Conservation (phyloP, 2,797 vertebrate species). For the Gymnopithys bicolor region DNA sequence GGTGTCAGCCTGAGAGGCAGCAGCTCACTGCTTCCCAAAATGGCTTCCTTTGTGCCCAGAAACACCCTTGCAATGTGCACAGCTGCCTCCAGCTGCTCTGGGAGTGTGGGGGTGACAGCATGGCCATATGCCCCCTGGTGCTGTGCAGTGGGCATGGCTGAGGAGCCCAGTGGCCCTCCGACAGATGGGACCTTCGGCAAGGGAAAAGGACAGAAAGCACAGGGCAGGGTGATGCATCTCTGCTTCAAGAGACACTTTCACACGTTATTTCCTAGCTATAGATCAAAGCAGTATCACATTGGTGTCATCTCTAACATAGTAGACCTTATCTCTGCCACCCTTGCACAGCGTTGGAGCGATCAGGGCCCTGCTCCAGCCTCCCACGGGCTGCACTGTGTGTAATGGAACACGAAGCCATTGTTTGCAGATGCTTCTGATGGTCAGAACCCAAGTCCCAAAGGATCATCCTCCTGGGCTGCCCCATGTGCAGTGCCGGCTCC, state of each 20-base stretch:
- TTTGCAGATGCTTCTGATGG: background rate
- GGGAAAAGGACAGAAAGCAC: background rate
- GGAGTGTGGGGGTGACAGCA: background rate
- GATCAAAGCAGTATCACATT: background rate
- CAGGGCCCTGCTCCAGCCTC: background rate
- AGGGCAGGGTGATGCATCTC: background rate
- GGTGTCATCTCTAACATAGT: background rate
- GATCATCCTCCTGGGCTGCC: background rate
- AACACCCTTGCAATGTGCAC: background rate
- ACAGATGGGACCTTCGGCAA: background rate
- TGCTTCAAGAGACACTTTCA: background rate
- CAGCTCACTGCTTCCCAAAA: background rate
- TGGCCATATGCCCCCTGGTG: background rate
- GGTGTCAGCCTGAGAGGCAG: background rate
- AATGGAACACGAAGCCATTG: background rate
- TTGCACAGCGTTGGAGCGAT: background rate
- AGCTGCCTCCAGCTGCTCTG: background rate
- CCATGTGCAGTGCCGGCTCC: background rate
- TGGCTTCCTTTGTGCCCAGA: background rate
- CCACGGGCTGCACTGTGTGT: background rate
- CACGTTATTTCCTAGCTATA: background rate
- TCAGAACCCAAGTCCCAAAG: conserved; percentile 24
- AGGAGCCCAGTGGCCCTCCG: rapidly evolving
- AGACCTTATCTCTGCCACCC: background rate
- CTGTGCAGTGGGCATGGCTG: background rate